phyloP scores from a whole-genome alignment of 2,113 vertebrate species.

The Campylomormyrus tamandua region DNA sequence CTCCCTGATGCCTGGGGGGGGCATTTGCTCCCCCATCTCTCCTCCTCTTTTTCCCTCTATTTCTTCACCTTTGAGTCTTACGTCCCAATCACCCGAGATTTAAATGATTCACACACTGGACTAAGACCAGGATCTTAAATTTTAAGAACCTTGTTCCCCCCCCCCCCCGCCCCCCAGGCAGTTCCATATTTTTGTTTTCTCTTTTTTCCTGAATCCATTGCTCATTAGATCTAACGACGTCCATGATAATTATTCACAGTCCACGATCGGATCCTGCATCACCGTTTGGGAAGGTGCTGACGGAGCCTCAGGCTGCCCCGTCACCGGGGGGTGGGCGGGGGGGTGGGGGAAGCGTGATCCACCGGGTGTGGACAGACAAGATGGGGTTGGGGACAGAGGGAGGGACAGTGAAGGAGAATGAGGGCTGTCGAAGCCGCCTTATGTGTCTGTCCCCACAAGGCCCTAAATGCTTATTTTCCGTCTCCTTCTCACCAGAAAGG shows the following conservation, averaged over 20 bases:
- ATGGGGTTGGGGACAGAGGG: neutral
- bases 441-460: neutral
- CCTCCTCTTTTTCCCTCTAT: neutral
- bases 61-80: neutral
- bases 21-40: neutral
- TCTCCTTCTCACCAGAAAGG: neutral
- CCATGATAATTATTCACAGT: slow-evolving; percentile 17
- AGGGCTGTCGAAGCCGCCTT: neutral
- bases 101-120: neutral
- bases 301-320: neutral
- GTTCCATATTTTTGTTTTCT: neutral
- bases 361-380: neutral
- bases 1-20: neutral
- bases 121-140: neutral
- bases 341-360: neutral
- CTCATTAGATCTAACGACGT: neutral
- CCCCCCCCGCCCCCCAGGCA: neutral
- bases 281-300: too few species aligned
- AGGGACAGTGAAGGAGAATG: neutral
- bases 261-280: neutral
- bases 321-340: neutral
- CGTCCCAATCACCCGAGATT: neutral
- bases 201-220: neutral
- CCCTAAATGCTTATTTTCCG: neutral
- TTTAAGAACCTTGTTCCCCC: neutral